phyloP scores from a whole-genome alignment of 2,888 invertebrate genomes.

The Apodemia duryi region DNA sequence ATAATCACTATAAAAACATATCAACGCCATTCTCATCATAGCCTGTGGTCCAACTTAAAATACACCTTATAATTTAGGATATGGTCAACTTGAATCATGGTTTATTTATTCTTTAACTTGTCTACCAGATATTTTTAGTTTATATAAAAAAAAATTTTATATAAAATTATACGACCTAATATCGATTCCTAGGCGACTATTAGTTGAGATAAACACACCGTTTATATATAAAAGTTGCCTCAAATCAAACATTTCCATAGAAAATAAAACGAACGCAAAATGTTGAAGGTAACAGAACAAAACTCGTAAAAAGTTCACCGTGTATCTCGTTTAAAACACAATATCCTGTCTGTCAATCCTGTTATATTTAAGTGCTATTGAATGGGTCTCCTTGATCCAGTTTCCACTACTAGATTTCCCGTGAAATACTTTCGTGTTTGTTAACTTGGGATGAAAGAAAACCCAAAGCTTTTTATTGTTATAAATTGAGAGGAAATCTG shows the following conservation, averaged over 20 bases:
- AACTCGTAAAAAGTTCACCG: slow-evolving; percentile 8
- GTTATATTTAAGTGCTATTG: slow-evolving; percentile 19
- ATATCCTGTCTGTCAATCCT: slow-evolving; percentile 17
- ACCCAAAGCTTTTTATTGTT: slow-evolving; percentile 12
- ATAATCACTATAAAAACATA: no score
- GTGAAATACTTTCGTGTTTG: slow-evolving; percentile 18
- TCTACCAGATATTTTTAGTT: no score
- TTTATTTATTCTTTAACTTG: no score
- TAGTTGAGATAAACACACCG: background rate
- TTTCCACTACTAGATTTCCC: slow-evolving; percentile 11
- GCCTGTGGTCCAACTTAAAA: no score
- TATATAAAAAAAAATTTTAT: no score
- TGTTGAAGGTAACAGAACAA: background rate
- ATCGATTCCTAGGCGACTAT: no score
- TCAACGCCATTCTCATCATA: no score
- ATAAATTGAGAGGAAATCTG: background rate
- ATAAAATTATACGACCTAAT: no score
- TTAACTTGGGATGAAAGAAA: slow-evolving; percentile 16
- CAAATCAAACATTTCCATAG: background rate
- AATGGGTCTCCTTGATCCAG: slow-evolving; percentile 18
- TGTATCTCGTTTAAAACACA: slow-evolving; percentile 15
- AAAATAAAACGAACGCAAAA: background rate
- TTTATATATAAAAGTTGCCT: background rate
- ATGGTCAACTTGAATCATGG: no score
- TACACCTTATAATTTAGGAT: no score